These are phyloP conservation scores for Leptosomus discolor DNA, from an alignment of 2,113 vertebrate genomes.

Conservation along the genomic window DNA sequence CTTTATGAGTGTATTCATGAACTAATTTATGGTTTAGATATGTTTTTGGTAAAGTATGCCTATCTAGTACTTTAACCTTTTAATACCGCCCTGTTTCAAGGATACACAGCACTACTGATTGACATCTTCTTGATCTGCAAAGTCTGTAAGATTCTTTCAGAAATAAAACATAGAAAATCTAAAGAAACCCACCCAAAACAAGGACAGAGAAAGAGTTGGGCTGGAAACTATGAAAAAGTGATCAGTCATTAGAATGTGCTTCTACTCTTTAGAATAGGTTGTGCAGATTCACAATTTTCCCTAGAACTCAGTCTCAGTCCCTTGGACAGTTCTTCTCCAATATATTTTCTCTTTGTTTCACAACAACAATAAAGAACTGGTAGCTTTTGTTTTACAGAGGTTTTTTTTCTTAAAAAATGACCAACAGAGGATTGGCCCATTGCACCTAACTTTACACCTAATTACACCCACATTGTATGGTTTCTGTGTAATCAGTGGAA, in stretches of 20 bases:
- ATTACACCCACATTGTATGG: background rate
- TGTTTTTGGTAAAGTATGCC: background rate
- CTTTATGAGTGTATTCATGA: background rate
- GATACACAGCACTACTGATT: background rate
- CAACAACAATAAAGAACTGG: background rate
- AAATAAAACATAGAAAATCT: background rate
- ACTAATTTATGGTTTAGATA: background rate
- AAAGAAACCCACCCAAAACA: background rate
- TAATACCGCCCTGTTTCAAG: background rate
- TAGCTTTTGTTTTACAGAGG: background rate
- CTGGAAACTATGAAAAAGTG: background rate
- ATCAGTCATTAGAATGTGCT: background rate
- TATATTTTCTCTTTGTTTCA: background rate
- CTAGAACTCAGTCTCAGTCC: background rate
- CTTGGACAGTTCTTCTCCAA: background rate
- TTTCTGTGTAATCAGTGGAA: background rate
- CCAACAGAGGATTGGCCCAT: background rate
- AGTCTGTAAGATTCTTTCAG: background rate
- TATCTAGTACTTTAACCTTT: background rate
- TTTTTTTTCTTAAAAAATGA: background rate
- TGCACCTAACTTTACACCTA: background rate
- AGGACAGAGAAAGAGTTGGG: background rate
- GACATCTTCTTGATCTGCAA: background rate
- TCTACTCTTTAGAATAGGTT: background rate
- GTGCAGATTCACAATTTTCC: background rate